A percentile compares a stretch with the other conserved stretches of the same genome.
Conservation (phyloP, 2,888 invertebrate genomes). For the Dione vanillae region DNA sequence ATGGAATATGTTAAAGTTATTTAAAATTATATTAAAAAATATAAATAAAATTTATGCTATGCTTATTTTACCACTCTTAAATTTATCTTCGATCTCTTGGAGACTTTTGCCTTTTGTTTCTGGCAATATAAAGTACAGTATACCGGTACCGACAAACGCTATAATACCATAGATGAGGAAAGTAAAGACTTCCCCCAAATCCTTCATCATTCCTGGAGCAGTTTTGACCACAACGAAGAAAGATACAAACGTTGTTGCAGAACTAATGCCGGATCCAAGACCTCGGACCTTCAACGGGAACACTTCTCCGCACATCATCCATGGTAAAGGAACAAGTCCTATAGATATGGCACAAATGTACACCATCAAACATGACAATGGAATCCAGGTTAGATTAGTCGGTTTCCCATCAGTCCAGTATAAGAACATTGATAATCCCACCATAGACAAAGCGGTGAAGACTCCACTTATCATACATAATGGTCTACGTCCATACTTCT, state of each 20-base stretch:
- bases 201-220: constrained; percentile 84
- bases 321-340: constrained; percentile 88
- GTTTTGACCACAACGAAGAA: constrained; percentile 88
- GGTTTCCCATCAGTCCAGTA: constrained; percentile 63
- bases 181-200: constrained; percentile 85
- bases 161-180: constrained; percentile 86
- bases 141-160: constrained; percentile 83
- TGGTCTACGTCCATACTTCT: constrained; percentile 85
- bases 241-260: constrained; percentile 86
- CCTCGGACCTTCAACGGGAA: constrained; percentile 86
- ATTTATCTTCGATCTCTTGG: constrained; percentile 87
- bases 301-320: constrained; percentile 90
- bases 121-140: constrained; percentile 85
- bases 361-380: constrained; percentile 79
- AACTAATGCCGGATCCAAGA: constrained; percentile 87
- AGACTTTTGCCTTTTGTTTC: constrained; percentile 88
- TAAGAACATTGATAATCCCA: constrained; percentile 80
- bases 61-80: constrained; percentile 65
- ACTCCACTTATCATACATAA: constrained; percentile 86
- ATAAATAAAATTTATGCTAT: constrained; percentile 55
- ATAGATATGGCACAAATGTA: constrained; percentile 86
- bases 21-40: constrained; percentile 31
- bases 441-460: constrained; percentile 85
- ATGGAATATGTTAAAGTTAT: constrained; percentile 38
- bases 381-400: constrained; percentile 76